phyloP scores from a whole-genome alignment of 2,888 invertebrate species.

The Agrenia bidenticulata region DNA sequence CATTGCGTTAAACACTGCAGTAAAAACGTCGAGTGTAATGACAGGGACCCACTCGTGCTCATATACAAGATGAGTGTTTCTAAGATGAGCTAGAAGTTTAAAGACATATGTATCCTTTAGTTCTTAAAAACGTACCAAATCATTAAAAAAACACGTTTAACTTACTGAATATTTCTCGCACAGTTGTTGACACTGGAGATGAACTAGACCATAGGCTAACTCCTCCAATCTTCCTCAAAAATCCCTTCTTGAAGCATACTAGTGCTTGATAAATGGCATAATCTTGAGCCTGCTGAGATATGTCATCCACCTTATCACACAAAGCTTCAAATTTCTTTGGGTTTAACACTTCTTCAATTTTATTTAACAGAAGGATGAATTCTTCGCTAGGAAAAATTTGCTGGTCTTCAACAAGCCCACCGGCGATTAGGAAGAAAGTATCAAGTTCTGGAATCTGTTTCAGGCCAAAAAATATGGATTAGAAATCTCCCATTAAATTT shows the following conservation, averaged over 20 bases:
- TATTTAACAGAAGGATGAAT: conserved; percentile 22
- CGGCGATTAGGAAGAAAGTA: conserved; percentile 42
- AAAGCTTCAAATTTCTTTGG: conserved; percentile 27
- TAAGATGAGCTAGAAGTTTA: conserved; percentile 19
- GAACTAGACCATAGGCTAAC: conserved; percentile 28
- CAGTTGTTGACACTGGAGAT: conserved; percentile 21
- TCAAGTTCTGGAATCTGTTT: conserved; percentile 38
- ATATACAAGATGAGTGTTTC: conserved; percentile 30
- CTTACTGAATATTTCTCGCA: conserved; percentile 30
- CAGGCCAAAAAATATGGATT: not conserved
- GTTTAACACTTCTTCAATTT: conserved; percentile 31
- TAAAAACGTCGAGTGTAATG: conserved; percentile 33
- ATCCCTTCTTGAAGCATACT: conserved; percentile 33
- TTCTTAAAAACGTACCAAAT: too few species aligned
- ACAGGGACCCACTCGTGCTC: conserved; percentile 45
- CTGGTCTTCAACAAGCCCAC: conserved; percentile 32
- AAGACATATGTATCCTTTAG: too few species aligned
- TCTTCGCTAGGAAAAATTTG: conserved; percentile 29
- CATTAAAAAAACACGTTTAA: not conserved
- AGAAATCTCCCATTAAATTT: conserved; percentile 1
- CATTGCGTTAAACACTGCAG: conserved; percentile 23
- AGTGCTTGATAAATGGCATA: conserved; percentile 41
- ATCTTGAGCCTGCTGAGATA: conserved; percentile 39
- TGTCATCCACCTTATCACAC: conserved; percentile 21
- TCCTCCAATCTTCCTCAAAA: conserved; percentile 27